These are phyloP conservation scores for Myotis yumanensis DNA, from an alignment of 2,113 vertebrate species.

Conservation along the genomic window DNA sequence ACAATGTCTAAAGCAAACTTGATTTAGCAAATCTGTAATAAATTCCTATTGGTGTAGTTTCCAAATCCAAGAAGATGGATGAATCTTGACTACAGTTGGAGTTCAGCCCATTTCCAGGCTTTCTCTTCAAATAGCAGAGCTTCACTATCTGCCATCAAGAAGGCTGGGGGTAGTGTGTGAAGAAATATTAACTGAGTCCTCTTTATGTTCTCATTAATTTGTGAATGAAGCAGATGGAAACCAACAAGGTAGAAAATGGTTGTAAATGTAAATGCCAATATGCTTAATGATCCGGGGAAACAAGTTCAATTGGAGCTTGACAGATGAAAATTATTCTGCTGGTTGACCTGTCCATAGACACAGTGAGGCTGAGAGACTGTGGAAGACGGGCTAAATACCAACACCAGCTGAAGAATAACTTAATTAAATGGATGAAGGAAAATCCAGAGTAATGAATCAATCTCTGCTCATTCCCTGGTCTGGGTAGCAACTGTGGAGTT, in stretches of 20 bases:
- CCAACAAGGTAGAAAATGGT: slow-evolving; percentile 73
- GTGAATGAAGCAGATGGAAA: slow-evolving; percentile 63
- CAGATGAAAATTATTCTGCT: slow-evolving; percentile 28
- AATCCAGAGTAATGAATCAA: neutral
- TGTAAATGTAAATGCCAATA: slow-evolving; percentile 66
- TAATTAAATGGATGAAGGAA: slow-evolving; percentile 18
- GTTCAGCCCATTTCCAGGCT: neutral
- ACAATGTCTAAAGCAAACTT: neutral
- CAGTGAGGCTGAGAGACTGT: neutral
- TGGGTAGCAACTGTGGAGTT: neutral
- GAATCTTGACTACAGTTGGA: neutral
- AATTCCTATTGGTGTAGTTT: neutral
- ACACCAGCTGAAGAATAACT: neutral
- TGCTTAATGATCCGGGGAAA: slow-evolving; percentile 63
- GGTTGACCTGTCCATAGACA: slow-evolving; percentile 34
- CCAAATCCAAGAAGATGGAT: neutral
- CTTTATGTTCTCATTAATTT: slow-evolving; percentile 62
- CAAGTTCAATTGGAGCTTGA: slow-evolving; percentile 57
- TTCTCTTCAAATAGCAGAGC: neutral
- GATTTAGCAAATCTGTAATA: neutral
- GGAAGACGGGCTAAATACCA: neutral
- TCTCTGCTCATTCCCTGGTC: neutral
- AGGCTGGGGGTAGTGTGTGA: neutral
- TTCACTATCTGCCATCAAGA: neutral
- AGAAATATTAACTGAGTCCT: slow-evolving; percentile 43